phyloP scores from a whole-genome alignment of 2,797 vertebrate species.

The Anabas testudineus region DNA sequence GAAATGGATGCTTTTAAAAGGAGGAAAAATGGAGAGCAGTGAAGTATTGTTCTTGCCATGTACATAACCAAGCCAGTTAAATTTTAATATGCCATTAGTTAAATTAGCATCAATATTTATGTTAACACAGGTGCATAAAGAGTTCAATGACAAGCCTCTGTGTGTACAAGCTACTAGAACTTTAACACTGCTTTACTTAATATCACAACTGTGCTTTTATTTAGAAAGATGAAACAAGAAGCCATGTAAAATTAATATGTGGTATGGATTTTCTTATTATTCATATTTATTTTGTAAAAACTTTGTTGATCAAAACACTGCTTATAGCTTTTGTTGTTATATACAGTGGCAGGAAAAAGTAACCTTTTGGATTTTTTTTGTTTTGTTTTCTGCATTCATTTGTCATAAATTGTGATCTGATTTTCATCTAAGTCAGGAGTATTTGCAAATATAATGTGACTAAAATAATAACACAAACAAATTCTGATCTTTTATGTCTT shows the following conservation, averaged over 20 bases:
- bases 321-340: too few species aligned
- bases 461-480: too few species aligned
- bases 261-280: background rate
- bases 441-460: too few species aligned
- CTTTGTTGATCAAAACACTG: too few species aligned
- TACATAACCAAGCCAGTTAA: slow-evolving; percentile 67
- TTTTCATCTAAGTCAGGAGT: too few species aligned
- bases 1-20: slow-evolving; percentile 82
- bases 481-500: too few species aligned
- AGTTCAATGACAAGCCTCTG: slow-evolving; percentile 52
- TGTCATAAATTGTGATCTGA: too few species aligned
- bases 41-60: slow-evolving; percentile 72
- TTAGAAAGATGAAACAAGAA: background rate
- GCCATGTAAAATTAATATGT: too few species aligned
- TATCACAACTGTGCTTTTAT: slow-evolving; percentile 9
- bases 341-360: too few species aligned
- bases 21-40: slow-evolving; percentile 48
- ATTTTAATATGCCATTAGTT: slow-evolving; percentile 73
- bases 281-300: too few species aligned
- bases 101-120: slow-evolving; percentile 66
- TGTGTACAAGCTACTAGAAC: slow-evolving; percentile 55
- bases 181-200: slow-evolving; percentile 13
- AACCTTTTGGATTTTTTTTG: too few species aligned
- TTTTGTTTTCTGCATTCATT: too few species aligned
- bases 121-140: slow-evolving; percentile 49